Conservation (phyloP, 2,797 vertebrate species). For the Lithobates pipiens region DNA sequence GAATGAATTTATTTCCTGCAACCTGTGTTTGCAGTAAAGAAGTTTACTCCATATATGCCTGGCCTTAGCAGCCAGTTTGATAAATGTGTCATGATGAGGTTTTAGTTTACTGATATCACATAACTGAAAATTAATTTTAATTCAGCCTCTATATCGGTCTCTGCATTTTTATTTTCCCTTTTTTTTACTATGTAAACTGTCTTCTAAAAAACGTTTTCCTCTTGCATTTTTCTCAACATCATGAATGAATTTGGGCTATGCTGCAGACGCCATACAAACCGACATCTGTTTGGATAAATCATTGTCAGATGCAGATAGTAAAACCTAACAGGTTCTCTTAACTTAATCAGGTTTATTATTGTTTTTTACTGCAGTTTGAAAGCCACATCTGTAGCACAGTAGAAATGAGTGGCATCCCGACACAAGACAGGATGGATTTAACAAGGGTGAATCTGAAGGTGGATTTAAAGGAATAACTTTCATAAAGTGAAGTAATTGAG, state of each 20-base stretch:
- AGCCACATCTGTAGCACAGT: slow-evolving; percentile 29
- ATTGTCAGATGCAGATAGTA: slow-evolving; percentile 26
- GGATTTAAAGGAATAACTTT: slow-evolving; percentile 13
- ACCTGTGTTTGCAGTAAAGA: too few species aligned
- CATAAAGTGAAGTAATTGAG: slow-evolving; percentile 1
- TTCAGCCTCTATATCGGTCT: too few species aligned
- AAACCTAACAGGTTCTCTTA: slow-evolving; percentile 21
- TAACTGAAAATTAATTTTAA: too few species aligned
- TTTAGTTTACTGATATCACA: too few species aligned
- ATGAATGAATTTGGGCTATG: not conserved
- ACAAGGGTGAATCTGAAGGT: slow-evolving; percentile 14
- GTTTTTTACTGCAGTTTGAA: slow-evolving; percentile 19
- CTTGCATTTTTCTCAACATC: not conserved
- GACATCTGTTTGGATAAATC: slow-evolving; percentile 39
- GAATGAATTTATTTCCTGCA: too few species aligned
- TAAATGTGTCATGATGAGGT: too few species aligned
- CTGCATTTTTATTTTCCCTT: too few species aligned
- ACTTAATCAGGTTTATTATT: slow-evolving; percentile 21
- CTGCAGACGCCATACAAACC: slow-evolving; percentile 5
- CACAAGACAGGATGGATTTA: slow-evolving; percentile 12
- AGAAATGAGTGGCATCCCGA: slow-evolving; percentile 38
- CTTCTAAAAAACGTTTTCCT: not conserved
- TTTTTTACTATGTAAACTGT: too few species aligned
- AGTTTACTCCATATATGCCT: too few species aligned
- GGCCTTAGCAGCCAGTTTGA: too few species aligned